Evolutionary conservation across 2,888 invertebrate genomes (phyloP).

Genomic region (Acrobeloides nanus): DNA sequence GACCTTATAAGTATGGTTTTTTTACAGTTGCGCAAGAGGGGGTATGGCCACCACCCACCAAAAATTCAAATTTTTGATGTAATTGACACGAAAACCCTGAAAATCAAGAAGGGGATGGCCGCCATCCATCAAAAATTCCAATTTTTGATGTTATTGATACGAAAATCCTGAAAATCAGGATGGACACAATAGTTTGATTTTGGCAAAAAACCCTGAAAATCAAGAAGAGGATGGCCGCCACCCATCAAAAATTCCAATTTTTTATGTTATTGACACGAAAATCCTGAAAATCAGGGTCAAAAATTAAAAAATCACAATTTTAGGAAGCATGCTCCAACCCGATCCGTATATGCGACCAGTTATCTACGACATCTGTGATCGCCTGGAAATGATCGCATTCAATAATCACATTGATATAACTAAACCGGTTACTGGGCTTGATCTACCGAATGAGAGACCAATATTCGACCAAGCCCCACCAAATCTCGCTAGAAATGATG

Average conservation of each 20-base stretch:
- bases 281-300: no score
- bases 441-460: conserved; percentile 4
- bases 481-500: background rate
- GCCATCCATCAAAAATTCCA: background rate
- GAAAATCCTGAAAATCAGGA: no score
- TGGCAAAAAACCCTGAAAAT: conserved; percentile 4
- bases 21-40: background rate
- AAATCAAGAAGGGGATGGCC: background rate
- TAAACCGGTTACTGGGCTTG: conserved; percentile 15
- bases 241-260: conserved; percentile 37
- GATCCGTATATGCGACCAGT: conserved; percentile 75
- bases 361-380: conserved; percentile 73
- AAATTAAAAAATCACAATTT: conserved; percentile 18
- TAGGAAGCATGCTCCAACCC: conserved; percentile 58
- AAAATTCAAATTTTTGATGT: conserved; percentile 48
- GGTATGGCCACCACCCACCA: background rate
- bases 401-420: conserved; percentile 74
- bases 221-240: background rate
- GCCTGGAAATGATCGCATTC: conserved; percentile 79
- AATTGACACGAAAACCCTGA: no score
- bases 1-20: conserved; percentile 71
- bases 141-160: no score
- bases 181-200: no score
- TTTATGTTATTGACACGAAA: no score
- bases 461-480: background rate